Evolutionary conservation across 2,113 vertebrate genomes (phyloP).

Genomic region (human): DNA sequence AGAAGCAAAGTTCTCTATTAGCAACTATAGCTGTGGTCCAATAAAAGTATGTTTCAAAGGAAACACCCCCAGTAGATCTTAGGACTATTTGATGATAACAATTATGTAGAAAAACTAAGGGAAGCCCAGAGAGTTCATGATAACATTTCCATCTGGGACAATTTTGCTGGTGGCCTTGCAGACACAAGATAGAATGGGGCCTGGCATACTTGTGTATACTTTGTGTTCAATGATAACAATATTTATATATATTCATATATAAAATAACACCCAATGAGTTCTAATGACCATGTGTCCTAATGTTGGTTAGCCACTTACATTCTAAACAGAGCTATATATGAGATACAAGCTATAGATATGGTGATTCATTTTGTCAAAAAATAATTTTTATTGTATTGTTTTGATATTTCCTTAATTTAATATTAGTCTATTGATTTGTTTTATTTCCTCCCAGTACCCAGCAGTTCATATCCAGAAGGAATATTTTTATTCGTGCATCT

Average conservation of each 20-base stretch:
- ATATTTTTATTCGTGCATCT: constrained; percentile 3
- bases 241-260: not conserved
- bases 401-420: constrained; percentile 42
- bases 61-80: not conserved
- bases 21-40: not conserved
- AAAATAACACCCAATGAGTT: not conserved
- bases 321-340: not conserved
- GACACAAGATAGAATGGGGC: not conserved
- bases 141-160: not conserved
- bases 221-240: not conserved
- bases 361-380: not conserved
- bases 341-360: not conserved
- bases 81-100: not conserved
- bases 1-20: not conserved
- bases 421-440: not conserved
- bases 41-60: not conserved
- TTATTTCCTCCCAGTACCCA: not conserved
- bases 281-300: not conserved
- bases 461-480: not conserved
- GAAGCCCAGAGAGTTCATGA: not conserved
- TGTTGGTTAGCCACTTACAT: not conserved
- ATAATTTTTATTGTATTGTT: not conserved
- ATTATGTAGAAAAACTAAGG: not conserved
- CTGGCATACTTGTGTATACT: not conserved
- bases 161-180: not conserved